Base-by-base conservation (phyloP, 2,888 invertebrate genomes). In the Pteria penguin region DNA sequence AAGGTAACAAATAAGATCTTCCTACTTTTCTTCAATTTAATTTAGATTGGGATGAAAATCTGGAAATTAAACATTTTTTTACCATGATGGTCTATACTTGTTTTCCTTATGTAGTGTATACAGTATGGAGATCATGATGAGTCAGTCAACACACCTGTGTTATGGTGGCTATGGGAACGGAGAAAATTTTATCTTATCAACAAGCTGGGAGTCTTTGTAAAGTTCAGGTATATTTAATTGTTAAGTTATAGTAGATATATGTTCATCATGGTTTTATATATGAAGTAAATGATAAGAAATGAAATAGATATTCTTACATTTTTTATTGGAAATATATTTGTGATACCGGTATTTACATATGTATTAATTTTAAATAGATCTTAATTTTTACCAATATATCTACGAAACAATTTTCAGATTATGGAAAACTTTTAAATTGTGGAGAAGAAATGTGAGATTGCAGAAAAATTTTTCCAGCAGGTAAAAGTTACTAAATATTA, bases 111-210 rank as follows among this genome's bases (percentile, higher is more conserved):
- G 27, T 76, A 90, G 89, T 87, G 86, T 72, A 82, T 85, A 65
- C 87, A 89, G 76, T 76, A 78, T 54, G 69, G 54, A 27, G 79
- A 85, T 60, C 78, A 83, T 54, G 84, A 87, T 18, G 85, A 87
- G 45, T 86, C 87, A 0, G 81, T 76, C 61, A 84, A 84, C 54
- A 91, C 89, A 0, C 88, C 90, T 4, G 86, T 86, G 2, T 78
- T 91, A 32, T 88, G 89, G 86, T 92, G 92, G 92, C 77, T 92
- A 54, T 91, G 90, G 90, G 92, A 91, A 73, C 78, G 87, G 54
- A 78, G 90, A 22, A 84, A 90, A 18, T 91, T 89, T 72, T 84
- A 89, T 71, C 80, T 80, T 76, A 89, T 92, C 60, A 81, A 85
- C 67, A 67, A 87, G 18, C 78, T 90, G 18, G 86, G 88, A 4